Percentiles rank a stretch among this genome's conserved stretches.
phyloP scores from a whole-genome alignment of 1,140 invertebrate genomes.

The Heliconius melpomene region DNA sequence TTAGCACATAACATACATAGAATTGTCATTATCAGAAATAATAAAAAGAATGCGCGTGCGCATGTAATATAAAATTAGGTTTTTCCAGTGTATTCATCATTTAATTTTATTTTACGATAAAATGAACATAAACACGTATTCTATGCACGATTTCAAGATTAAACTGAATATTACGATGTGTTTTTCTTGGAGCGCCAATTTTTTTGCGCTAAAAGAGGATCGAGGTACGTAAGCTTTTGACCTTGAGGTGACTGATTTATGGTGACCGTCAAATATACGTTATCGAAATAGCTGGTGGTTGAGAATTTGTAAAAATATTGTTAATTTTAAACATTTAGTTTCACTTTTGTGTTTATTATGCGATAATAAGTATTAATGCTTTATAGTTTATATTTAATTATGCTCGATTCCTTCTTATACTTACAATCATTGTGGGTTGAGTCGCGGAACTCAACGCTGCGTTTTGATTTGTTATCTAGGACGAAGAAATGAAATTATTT shows the following conservation, averaged over 20 bases:
- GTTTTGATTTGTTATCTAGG: too few species aligned
- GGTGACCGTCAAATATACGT: conserved; percentile 18
- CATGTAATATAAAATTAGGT: not conserved
- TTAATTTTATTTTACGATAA: not conserved
- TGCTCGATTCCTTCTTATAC: too few species aligned
- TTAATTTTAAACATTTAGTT: too few species aligned
- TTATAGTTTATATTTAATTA: too few species aligned
- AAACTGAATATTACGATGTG: not conserved
- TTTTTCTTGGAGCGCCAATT: conserved; percentile 27
- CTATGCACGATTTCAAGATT: conserved; percentile 3
- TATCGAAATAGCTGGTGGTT: not conserved
- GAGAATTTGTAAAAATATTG: not conserved
- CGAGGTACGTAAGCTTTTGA: conserved; percentile 14
- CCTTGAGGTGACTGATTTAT: conserved; percentile 29
- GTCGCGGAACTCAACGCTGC: too few species aligned
- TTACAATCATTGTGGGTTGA: too few species aligned
- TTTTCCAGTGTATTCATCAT: not conserved
- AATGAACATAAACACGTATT: not conserved
- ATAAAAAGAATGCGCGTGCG: not conserved
- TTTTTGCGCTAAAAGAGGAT: conserved; percentile 16
- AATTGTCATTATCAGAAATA: not conserved
- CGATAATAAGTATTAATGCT: too few species aligned
- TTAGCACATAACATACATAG: not conserved
- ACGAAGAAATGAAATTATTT: too few species aligned
- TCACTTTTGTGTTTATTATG: too few species aligned